phyloP scores from a whole-genome alignment of 2,797 vertebrate genomes.

The Aphelocoma californica region DNA sequence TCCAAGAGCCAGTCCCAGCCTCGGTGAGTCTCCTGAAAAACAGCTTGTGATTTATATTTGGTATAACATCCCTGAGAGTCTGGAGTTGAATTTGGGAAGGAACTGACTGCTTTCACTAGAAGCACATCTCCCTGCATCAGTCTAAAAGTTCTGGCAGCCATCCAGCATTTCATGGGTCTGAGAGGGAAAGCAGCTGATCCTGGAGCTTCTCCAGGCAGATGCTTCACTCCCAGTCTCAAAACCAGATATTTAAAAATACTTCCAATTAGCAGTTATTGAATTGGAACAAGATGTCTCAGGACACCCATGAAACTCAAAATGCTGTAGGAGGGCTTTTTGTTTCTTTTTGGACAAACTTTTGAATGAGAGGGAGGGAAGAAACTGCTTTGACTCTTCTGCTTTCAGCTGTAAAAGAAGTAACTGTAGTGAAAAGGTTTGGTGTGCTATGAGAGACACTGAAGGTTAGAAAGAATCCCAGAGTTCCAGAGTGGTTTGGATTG shows the following conservation, averaged over 20 bases:
- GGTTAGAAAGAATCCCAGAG: background rate
- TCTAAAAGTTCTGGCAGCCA: background rate
- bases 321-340: background rate
- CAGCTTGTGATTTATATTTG: background rate
- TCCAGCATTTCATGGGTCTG: background rate
- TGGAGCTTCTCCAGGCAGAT: background rate
- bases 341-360: background rate
- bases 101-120: background rate
- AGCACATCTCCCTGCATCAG: background rate
- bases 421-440: background rate
- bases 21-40: slow-evolving; percentile 83
- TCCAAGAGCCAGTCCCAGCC: slow-evolving; percentile 91
- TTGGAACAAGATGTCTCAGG: background rate
- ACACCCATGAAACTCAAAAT: background rate
- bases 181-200: background rate
- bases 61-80: background rate
- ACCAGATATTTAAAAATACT: background rate
- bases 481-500: background rate
- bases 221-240: background rate
- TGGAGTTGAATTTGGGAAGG: background rate
- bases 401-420: background rate
- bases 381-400: background rate
- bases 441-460: background rate
- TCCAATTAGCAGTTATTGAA: background rate
- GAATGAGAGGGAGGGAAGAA: background rate